Base-by-base conservation (phyloP, 2,888 invertebrate species). In the Ophion obscuratus region DNA sequence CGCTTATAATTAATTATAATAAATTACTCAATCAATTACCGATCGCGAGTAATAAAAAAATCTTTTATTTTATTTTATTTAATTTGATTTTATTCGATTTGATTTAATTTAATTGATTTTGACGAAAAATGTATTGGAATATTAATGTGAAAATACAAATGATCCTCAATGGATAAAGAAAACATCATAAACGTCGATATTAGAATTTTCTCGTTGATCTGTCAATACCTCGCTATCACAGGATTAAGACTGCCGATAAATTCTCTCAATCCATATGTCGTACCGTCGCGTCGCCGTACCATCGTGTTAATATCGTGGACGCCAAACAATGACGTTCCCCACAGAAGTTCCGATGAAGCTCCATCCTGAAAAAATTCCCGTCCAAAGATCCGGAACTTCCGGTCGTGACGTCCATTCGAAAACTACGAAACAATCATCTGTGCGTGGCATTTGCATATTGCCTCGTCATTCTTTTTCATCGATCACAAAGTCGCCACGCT, bases 401-500 rank as follows among this genome's bases (percentile, higher is more conserved):
- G 53, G 14, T 4, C 11, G 53, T 4, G 17, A 4, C 5, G 14
- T 17, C 11, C 53, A 53, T 53, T 17, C 53, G 4, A 53, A 53
- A 17, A 53, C 3, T 17, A 53, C 53, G 53, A 53, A 53, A 53
- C 53, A 53, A 53, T 53, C 17, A 14, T 53, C 14, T 5, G 3
- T 53, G 17, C 53, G 53, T 17, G 53, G 17, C 66, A 62, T 53
- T 40, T 17, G 0, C 14, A 75, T 27, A 40, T 17, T 17, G 74
- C 62, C 40, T 14, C 40, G 62, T 75, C 74, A 62, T 75, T 2
- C 40, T 62, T 44, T 44, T 75, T 7, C 44, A 75, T 75, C 74
- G 44, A 75, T 75, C 74, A 75, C 44, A 9, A 24, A 44, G 9
- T 31, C 40, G 14, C 24, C n/a, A 62, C 24, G 53, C 53, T 53